Evolutionary conservation across 2,113 vertebrate species (phyloP), one percentile per base, ranked within the genome.

Genomic region (Zootoca vivipara): DNA sequence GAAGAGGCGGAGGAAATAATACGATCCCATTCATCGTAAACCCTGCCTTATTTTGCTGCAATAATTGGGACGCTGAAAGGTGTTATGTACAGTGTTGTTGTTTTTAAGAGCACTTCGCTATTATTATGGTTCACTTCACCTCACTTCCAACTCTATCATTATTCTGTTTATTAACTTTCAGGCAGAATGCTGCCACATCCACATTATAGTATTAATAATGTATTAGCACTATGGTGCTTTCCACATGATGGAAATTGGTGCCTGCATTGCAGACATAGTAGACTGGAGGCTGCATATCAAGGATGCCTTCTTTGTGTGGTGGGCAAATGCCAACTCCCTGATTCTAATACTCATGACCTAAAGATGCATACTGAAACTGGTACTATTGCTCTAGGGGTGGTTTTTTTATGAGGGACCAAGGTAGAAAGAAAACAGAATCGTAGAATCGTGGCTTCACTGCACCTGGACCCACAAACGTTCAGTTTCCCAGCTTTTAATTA

Each of bases 1-100:
- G 67, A 77, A 81, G 85, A 92, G 89, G 26, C 72, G 85, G 65
- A 81, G 90, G 85, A 70, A 8, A 91, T 89, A 7, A 0, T 28
- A 13, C 9, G 13, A 87, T 4, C 52, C 40, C 15, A 82, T 56
- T 24, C 58, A 74, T 42, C 70, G 74, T 69, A 82, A 90, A 82
- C 26, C 18, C 26, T 52, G n/a, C 40, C 24, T 67, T 78, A 10
- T 83, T 83, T 40, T 56, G 56, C 22, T 40, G 35, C 22, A 56
- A 30, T 20, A 88, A 67, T 82, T 30, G n/a, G 30, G 58, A 24
- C 30, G 20, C 16, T 16, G 35, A 77, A 42, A 73, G 38, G 69
- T 82, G 70, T n/a, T 82, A 33, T n/a, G 33, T 28, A 42, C 58
- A 62, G 58, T 62, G 15, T 62, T 62, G 15, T 40, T 22, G 56